Base-by-base conservation (phyloP, 2,888 invertebrate species). In the Sclerodermus sp. region DNA sequence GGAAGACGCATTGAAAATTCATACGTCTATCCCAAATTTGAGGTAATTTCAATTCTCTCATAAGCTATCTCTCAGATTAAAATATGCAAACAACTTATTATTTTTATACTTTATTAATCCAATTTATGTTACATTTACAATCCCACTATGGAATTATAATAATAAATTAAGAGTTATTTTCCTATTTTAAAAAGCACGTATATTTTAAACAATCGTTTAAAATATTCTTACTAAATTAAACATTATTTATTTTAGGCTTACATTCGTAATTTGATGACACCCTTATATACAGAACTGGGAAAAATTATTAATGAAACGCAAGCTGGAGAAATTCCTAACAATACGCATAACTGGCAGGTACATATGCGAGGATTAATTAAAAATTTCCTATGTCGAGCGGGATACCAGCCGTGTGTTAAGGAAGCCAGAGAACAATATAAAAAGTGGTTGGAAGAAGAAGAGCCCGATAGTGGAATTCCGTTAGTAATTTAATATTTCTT, bases 381-480 rank as follows among this genome's bases (percentile, higher is more conserved):
- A 73, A 84, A 85, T 5, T 89, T 90, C 79, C 81, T 91, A 30
- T 90, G 90, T 66, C 83, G 85, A 45, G 87, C 88, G 30, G 91
- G 90, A 0, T 90, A 90, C 77, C 82, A 83, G 51, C 89, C 90
- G 0, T 93, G 93, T 70, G 83, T 93, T 36, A 81, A 84, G 58
- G 88, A 89, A 66, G 90, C 92, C 0, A 87, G 88, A 66, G 81
- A 82, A 2, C 86, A 87, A 32, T 93, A 83, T 73, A 82, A 82
- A 47, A 83, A 86, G 62, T 93, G 93, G 92, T 87, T 90, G 85
- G 82, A 84, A 40, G 84, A 83, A 15, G 82, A 84, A 34, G 85
- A 87, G 64, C 90, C 91, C 5, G 89, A 90, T 76, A 87, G 86
- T 66, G 88, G 89, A 60, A 91, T 89, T 74, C 90, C 90, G 91